Evolutionary conservation across 1,140 invertebrate species (phyloP), one percentile per base, ranked within the genome.

Genomic region (Adelges cooleyi): DNA sequence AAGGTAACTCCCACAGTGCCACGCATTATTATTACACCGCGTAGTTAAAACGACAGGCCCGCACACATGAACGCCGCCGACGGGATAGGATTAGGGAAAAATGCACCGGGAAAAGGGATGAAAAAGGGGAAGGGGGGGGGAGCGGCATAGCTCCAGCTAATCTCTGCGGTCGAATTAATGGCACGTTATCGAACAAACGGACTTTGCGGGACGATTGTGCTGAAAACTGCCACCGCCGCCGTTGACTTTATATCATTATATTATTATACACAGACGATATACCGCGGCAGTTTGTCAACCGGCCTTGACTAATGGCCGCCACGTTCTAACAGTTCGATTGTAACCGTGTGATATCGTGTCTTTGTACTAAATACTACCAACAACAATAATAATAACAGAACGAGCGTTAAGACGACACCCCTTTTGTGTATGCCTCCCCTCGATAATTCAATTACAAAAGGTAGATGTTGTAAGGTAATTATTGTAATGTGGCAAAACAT

Each of bases 161-260:
- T 59, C 54, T 59, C 54, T 59, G 54, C 23, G 54, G 54, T 38
- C 54, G n/a, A 59, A 59, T 59, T 59, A 59, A 59, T 59, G 54
- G 40, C 54, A 59, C 40, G 54, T 59, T 59, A 59, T 59, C 54
- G 54, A 59, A 59, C 29, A 27, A 56, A 56, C 38, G 36, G 52
- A 54, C 52, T 33, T 29, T 33, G 52, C 8, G 52, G n/a, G 27
- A 23, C n/a, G 40, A 59, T 59, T 59, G 54, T 59, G 54, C 54
- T 27, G 40, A 59, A 59, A 44, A 59, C 54, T 40, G 40, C 52
- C 40, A 17, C 13, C 40, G 36, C 20, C 20, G 20, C 52, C 38
- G 40, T n/a, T 15, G 29, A 33, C 29, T 33, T 33, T 33, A 33
- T 33, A 11, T 33, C 11, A 33, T 33, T 33, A 33, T 33, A 33